Evolutionary conservation across 2,888 invertebrate genomes (phyloP).

Genomic region (Eueremaeus valkanovi): DNA sequence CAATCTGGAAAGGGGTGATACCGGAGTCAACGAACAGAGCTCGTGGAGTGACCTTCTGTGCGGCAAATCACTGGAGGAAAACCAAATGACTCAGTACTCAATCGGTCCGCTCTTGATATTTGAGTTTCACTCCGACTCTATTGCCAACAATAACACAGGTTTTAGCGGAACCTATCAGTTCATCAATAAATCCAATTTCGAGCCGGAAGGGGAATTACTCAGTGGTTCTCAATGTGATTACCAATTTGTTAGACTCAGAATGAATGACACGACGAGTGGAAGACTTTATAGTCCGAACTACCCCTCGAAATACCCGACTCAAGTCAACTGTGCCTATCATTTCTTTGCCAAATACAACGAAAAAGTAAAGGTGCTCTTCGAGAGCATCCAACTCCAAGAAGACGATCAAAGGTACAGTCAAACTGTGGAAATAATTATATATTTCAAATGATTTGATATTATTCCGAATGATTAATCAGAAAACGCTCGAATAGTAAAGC

Average conservation of each 20-base stretch:
- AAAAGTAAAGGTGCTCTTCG: slow-evolving; percentile 74
- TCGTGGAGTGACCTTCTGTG: slow-evolving; percentile 70
- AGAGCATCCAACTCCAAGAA: slow-evolving; percentile 71
- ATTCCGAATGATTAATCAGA: too few relatives aligned
- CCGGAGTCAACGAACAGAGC: slow-evolving; percentile 68
- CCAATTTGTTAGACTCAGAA: slow-evolving; percentile 57
- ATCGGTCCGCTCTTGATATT: slow-evolving; percentile 68
- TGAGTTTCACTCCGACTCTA: slow-evolving; percentile 65
- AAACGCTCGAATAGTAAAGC: too few relatives aligned
- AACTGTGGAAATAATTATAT: too few relatives aligned
- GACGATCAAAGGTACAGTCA: slow-evolving; percentile 71
- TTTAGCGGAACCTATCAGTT: slow-evolving; percentile 63
- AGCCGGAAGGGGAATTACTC: slow-evolving; percentile 73
- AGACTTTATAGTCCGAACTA: slow-evolving; percentile 87
- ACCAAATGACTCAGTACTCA: slow-evolving; percentile 69
- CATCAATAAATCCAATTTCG: slow-evolving; percentile 65
- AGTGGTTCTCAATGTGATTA: slow-evolving; percentile 77
- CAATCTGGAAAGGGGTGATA: slow-evolving; percentile 60
- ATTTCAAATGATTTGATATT: too few relatives aligned
- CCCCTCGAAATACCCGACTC: slow-evolving; percentile 90
- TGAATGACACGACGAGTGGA: slow-evolving; percentile 54
- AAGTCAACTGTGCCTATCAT: slow-evolving; percentile 80
- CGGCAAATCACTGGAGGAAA: slow-evolving; percentile 57
- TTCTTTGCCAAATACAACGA: slow-evolving; percentile 69
- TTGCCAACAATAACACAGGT: slow-evolving; percentile 59